These are phyloP conservation scores for Stichodactyla helianthus DNA, from an alignment of 64 coral and sea anemone species.

Conservation along the genomic window DNA sequence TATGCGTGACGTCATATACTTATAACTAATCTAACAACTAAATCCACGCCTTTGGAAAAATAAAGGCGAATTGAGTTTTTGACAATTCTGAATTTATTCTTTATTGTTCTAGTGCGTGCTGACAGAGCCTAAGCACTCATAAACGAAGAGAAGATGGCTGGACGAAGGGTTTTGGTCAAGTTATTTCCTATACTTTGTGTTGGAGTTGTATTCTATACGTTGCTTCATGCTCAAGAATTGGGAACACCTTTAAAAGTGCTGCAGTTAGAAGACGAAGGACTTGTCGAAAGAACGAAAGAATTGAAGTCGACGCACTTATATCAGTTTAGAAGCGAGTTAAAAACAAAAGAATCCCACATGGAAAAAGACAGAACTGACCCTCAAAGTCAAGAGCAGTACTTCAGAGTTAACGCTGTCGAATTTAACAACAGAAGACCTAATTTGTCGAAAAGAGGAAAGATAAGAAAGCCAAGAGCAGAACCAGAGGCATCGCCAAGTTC, in stretches of 20 bases:
- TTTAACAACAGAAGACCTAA: not conserved
- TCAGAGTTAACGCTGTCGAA: not conserved
- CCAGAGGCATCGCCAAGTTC: not conserved
- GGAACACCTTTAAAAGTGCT: not conserved
- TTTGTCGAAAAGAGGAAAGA: not conserved
- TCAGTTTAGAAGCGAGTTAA: not conserved
- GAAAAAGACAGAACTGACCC: not conserved
- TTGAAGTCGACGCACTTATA: not conserved
- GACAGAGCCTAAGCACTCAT: not conserved
- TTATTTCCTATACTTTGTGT: not conserved
- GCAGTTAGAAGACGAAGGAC: not conserved
- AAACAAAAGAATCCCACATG: not conserved
- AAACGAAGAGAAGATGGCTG: not conserved
- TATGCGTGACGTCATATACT: not conserved
- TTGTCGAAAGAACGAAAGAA: not conserved
- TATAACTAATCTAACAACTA: not conserved
- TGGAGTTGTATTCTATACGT: not conserved
- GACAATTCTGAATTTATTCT: not conserved
- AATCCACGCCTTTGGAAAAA: not conserved
- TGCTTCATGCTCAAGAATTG: not conserved
- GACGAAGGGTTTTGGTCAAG: not conserved
- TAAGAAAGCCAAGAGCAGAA: conserved; percentile 18
- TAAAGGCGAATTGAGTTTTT: not conserved
- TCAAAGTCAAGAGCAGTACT: not conserved
- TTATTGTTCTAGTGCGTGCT: not conserved